A percentile compares a stretch with the other conserved stretches of the same genome.
These are phyloP conservation scores for Apodemus sylvaticus DNA, from an alignment of 2,113 vertebrate genomes.

Conservation along the genomic window DNA sequence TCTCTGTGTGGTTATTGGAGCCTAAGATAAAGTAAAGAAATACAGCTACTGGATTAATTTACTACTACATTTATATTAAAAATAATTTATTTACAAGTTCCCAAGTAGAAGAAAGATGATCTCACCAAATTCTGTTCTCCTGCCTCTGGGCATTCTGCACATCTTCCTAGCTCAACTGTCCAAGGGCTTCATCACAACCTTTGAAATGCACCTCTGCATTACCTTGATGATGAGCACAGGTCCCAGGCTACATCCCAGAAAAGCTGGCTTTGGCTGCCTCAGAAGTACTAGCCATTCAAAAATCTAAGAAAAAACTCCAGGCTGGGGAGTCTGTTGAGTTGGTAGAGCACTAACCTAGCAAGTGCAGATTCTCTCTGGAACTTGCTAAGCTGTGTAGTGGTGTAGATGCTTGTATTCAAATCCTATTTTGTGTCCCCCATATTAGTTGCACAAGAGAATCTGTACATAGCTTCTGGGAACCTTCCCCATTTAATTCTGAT, in stretches of 20 bases:
- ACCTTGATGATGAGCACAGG: background rate
- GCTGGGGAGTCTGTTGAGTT: background rate
- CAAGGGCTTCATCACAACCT: background rate
- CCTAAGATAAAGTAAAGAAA: too few species aligned
- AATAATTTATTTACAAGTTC: too few species aligned
- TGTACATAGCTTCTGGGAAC: too few species aligned
- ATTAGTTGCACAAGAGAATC: too few species aligned
- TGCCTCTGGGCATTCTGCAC: background rate
- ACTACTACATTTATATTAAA: too few species aligned
- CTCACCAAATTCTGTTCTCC: background rate
- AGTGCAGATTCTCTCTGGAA: background rate
- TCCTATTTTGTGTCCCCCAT: too few species aligned
- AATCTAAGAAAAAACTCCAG: background rate
- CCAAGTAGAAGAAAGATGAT: background rate
- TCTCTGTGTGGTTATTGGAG: too few species aligned
- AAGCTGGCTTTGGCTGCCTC: background rate
- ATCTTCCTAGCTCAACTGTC: background rate
- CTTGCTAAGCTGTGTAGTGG: background rate
- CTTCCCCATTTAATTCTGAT: too few species aligned
- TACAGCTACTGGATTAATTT: too few species aligned
- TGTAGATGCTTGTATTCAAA: background rate
- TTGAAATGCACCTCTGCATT: background rate
- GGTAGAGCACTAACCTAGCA: background rate
- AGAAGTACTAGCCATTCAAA: background rate
- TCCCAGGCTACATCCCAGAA: background rate